These are phyloP conservation scores for Cardinalis cardinalis DNA, from an alignment of 2,113 vertebrate species.

Conservation along the genomic window DNA sequence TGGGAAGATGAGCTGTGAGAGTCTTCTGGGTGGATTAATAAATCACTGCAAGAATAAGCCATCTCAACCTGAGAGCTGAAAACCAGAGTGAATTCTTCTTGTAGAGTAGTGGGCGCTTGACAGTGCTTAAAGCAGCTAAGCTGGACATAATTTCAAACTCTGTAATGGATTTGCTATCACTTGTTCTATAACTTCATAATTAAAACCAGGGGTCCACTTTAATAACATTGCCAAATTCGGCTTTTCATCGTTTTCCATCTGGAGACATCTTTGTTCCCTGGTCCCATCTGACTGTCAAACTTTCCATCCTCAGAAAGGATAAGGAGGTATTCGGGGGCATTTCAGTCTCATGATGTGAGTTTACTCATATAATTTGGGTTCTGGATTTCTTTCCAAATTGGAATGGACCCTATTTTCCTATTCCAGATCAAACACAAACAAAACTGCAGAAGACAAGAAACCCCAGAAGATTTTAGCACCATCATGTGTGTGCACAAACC, in stretches of 20 bases:
- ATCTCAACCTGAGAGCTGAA: not conserved
- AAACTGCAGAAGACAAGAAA: not conserved
- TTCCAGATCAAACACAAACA: not conserved
- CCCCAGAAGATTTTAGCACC: not conserved
- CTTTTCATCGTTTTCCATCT: not conserved
- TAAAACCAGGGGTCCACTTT: not conserved
- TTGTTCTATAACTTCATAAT: not conserved
- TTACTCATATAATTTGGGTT: not conserved
- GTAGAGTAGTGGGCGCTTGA: not conserved
- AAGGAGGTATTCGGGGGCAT: not conserved
- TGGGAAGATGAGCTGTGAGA: not conserved
- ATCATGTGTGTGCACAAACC: not conserved
- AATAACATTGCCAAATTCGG: not conserved
- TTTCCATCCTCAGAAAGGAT: not conserved
- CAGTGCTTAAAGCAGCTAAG: not conserved
- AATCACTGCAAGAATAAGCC: not conserved
- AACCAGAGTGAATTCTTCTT: not conserved
- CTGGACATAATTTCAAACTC: not conserved
- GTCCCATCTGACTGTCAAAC: not conserved
- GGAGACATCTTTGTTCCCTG: not conserved
- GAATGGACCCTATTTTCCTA: not conserved
- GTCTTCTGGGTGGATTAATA: not conserved
- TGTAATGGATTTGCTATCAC: not conserved
- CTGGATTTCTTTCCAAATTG: not conserved
- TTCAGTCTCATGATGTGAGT: not conserved